These are phyloP conservation scores for Nemurella pictetii DNA, from an alignment of 2,888 invertebrate genomes.

Conservation along the genomic window DNA sequence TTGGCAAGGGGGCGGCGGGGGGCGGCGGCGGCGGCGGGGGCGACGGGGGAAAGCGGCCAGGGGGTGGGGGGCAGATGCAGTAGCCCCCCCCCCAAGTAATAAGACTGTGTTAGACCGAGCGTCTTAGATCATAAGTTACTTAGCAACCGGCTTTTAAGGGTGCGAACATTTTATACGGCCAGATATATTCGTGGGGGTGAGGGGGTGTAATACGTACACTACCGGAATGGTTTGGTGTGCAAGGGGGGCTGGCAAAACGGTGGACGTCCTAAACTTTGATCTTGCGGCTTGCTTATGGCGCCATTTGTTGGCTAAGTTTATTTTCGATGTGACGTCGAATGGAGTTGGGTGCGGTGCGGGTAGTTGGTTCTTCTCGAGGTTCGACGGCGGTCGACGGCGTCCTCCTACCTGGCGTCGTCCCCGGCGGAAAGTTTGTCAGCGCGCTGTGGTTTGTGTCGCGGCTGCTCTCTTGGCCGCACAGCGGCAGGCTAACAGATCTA, in stretches of 20 bases:
- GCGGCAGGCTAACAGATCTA: too few species aligned
- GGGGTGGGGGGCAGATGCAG: neutral
- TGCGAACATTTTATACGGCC: slow-evolving; percentile 25
- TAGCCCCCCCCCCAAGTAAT: slow-evolving; percentile 16
- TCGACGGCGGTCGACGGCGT: neutral
- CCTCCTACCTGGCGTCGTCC: neutral
- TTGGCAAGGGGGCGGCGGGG: slow-evolving; percentile 29
- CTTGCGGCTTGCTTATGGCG: neutral
- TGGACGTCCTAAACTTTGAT: neutral
- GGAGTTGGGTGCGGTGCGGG: too few species aligned
- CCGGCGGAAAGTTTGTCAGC: neutral
- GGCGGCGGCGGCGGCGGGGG: neutral
- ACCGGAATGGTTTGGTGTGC: neutral
- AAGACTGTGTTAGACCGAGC: slow-evolving; percentile 26
- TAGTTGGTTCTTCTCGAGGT: too few species aligned
- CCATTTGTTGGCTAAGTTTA: neutral
- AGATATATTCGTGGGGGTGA: slow-evolving; percentile 14
- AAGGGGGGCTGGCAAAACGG: neutral
- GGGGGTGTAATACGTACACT: too few species aligned
- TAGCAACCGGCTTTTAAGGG: slow-evolving; percentile 24
- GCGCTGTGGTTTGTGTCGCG: neutral
- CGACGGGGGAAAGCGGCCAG: slow-evolving; percentile 13
- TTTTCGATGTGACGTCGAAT: neutral
- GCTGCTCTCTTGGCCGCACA: too few species aligned
- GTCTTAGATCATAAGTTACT: slow-evolving; percentile 32